These are phyloP conservation scores for Bellardia pandia DNA, from an alignment of 2,888 invertebrate species.

Conservation along the genomic window DNA sequence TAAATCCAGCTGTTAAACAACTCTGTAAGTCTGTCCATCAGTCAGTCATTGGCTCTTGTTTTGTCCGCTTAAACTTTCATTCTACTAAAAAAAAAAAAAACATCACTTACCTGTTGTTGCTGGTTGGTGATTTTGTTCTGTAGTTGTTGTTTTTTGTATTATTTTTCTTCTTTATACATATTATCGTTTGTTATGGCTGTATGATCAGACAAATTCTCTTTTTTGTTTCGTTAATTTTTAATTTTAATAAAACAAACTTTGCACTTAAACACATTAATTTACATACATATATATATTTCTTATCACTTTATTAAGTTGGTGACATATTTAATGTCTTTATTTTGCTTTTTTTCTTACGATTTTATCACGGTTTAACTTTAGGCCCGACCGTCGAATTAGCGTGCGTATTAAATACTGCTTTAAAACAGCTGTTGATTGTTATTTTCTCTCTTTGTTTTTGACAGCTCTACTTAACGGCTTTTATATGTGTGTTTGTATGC, in stretches of 20 bases:
- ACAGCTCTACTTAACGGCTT: slow-evolving; percentile 60
- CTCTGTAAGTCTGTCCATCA: background rate
- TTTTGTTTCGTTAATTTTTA: background rate
- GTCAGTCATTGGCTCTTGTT: background rate
- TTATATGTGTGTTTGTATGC: background rate
- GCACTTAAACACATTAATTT: slow-evolving; percentile 34
- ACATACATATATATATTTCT: slow-evolving; percentile 1
- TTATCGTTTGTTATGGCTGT: slow-evolving; percentile 42
- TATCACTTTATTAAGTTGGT: slow-evolving; percentile 3
- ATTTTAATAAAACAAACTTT: slow-evolving; percentile 38
- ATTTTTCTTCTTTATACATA: background rate
- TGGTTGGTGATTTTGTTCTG: background rate
- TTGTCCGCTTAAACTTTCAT: slow-evolving; percentile 35
- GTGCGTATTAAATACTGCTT: slow-evolving; percentile 40
- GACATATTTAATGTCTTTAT: slow-evolving; percentile 14
- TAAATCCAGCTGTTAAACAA: slow-evolving; percentile 32
- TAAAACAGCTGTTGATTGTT: slow-evolving; percentile 62
- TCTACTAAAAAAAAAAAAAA: background rate
- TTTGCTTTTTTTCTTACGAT: background rate
- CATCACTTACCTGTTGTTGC: slow-evolving; percentile 37
- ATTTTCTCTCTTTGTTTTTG: slow-evolving; percentile 28
- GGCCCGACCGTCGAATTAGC: background rate
- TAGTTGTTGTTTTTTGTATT: slow-evolving; percentile 11
- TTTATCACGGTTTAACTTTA: slow-evolving; percentile 11
- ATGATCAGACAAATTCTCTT: slow-evolving; percentile 42